Evolutionary conservation across 2,113 vertebrate species (phyloP).

Genomic region (Lophotis ruficrista): DNA sequence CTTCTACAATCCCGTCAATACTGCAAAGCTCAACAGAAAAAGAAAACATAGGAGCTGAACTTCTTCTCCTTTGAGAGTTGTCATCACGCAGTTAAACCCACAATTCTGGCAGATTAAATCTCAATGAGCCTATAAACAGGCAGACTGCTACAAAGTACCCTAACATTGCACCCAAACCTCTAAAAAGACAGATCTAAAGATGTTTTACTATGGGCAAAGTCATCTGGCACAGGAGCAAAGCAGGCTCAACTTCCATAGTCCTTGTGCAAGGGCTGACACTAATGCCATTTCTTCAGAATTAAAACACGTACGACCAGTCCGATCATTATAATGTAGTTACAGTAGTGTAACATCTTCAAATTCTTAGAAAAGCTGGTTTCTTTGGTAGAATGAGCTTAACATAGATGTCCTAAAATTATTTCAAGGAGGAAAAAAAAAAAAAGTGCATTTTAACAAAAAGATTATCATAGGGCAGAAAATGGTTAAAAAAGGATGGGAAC

Average conservation of each 20-base stretch:
- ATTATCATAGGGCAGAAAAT: neutral
- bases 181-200: neutral
- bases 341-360: neutral
- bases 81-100: neutral
- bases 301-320: rapidly evolving
- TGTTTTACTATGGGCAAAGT: neutral
- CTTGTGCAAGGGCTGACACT: neutral
- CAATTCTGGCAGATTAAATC: neutral
- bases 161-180: neutral
- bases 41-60: neutral
- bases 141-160: neutral
- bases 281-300: neutral
- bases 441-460: neutral
- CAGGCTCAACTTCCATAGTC: neutral
- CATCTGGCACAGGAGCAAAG: neutral
- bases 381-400: neutral
- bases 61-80: neutral
- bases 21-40: neutral
- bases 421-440: neutral
- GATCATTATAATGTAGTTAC: neutral
- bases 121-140: neutral
- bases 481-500: neutral
- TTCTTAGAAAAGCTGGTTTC: neutral
- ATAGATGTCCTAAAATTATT: neutral
- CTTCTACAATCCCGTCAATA: neutral